Percentiles rank a stretch among this genome's conserved stretches.
These are phyloP conservation scores for Dryoscopus gambensis DNA, from an alignment of 2,113 vertebrate species.

Conservation along the genomic window DNA sequence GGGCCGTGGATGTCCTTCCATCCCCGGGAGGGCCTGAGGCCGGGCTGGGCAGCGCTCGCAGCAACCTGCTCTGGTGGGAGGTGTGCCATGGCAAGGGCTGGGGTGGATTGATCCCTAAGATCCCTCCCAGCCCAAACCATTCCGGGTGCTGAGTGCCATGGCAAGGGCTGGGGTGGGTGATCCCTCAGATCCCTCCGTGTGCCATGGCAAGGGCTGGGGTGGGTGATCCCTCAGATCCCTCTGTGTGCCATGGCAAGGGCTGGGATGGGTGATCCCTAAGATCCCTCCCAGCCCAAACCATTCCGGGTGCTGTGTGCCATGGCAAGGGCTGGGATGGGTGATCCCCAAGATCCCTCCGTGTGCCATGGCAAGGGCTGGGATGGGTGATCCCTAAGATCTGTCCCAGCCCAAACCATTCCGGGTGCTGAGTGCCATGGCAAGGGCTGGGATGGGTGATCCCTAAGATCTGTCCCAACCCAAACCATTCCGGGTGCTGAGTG, in stretches of 20 bases:
- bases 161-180: not conserved
- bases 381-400: not conserved
- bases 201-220: accelerated
- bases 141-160: too few species aligned
- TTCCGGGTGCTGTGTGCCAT: too few species aligned
- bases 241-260: too few species aligned
- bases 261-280: not conserved
- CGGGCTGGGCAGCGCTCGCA: not conserved
- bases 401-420: not conserved
- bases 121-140: not conserved
- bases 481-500: accelerated
- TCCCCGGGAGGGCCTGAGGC: not conserved
- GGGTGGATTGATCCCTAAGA: accelerated
- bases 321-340: not conserved
- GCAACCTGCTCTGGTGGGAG: not conserved
- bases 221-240: not conserved
- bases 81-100: not conserved
- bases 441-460: not conserved
- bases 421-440: too few species aligned
- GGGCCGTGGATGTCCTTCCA: not conserved
- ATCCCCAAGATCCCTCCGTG: not conserved
- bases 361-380: not conserved
- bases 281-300: not conserved
- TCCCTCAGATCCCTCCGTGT: not conserved
- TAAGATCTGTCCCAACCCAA: not conserved